Percentiles rank a stretch among this genome's conserved stretches.
Conservation (phyloP, 2,888 invertebrate genomes). For the Ornithoptera alexandrae region DNA sequence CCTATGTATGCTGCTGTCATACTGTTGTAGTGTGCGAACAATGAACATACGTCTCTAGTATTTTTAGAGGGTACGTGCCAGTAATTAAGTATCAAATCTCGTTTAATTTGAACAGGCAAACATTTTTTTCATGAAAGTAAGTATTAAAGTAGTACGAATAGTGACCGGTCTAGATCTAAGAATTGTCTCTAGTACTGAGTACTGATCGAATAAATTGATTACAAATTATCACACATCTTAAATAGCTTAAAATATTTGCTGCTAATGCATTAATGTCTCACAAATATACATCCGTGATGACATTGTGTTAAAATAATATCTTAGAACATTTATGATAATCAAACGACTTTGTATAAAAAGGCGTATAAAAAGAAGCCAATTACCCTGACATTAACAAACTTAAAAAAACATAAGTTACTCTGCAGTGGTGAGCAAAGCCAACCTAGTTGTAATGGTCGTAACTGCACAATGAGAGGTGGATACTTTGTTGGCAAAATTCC, state of each 20-base stretch:
- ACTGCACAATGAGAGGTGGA: conserved; percentile 36
- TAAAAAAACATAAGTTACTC: conserved; percentile 17
- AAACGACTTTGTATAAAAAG: neutral
- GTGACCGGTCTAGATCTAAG: too few relatives aligned
- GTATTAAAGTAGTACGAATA: neutral
- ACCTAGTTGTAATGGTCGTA: conserved; percentile 31
- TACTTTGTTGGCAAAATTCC: conserved; percentile 38
- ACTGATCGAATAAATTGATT: too few relatives aligned
- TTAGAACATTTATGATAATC: neutral
- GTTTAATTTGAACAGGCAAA: neutral
- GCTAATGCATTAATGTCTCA: neutral
- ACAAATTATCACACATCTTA: neutral
- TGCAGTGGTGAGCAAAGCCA: conserved; percentile 14
- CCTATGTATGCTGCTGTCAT: conserved; percentile 9
- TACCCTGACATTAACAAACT: conserved; percentile 7
- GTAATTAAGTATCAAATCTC: neutral
- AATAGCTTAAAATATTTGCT: neutral
- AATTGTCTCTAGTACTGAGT: too few relatives aligned
- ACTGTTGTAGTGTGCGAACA: conserved; percentile 5
- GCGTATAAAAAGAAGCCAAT: neutral
- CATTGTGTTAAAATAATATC: neutral
- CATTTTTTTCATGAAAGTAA: neutral
- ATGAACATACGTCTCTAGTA: conserved; percentile 21
- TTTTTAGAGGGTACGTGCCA: neutral
- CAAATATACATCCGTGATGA: neutral